phyloP scores from a whole-genome alignment of 2,113 vertebrate genomes.

The Pachycephala philippinensis region DNA sequence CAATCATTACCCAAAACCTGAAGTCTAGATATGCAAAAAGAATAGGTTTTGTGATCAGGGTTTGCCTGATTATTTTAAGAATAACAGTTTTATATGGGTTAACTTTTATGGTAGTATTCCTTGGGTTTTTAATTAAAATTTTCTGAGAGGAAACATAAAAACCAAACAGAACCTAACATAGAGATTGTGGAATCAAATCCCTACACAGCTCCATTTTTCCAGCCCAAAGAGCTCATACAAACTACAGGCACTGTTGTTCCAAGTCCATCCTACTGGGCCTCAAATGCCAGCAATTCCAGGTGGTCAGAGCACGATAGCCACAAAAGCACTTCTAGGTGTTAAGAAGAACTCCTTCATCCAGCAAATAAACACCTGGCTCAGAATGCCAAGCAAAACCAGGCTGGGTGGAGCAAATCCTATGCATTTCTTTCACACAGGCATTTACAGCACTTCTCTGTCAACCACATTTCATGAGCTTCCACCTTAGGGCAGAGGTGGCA shows the following conservation, averaged over 20 bases:
- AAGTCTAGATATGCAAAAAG: neutral
- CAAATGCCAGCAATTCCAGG: neutral
- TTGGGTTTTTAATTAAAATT: neutral
- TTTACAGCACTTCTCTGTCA: neutral
- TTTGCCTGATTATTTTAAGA: neutral
- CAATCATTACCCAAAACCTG: neutral
- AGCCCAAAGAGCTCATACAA: neutral
- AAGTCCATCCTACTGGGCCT: neutral
- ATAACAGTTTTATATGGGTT: neutral
- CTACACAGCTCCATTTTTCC: neutral
- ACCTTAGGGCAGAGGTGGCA: neutral
- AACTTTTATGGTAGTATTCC: neutral
- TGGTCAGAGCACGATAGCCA: neutral
- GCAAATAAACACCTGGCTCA: neutral
- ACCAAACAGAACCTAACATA: neutral
- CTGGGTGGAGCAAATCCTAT: neutral
- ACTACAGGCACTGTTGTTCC: fast-evolving
- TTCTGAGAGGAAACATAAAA: neutral
- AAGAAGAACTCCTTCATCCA: neutral
- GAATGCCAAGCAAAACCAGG: neutral
- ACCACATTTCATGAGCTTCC: neutral
- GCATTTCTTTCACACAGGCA: neutral
- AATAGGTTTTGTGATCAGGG: neutral
- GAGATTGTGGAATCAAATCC: neutral
- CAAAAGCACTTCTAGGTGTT: neutral